Conservation (phyloP, 2,113 vertebrate species). For the Trematocara marginatum region DNA sequence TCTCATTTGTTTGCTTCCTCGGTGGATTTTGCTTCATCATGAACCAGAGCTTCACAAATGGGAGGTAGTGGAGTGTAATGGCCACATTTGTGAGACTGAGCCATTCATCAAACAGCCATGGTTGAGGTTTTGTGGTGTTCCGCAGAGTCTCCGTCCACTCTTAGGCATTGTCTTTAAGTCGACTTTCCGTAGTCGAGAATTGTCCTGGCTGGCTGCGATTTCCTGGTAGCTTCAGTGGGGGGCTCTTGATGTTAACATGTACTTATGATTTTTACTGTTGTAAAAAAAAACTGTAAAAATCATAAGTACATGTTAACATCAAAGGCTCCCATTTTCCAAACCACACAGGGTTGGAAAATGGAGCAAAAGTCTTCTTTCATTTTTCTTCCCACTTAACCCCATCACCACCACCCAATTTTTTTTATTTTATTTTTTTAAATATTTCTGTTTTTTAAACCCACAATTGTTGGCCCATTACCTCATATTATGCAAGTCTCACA, state of each 20-base stretch:
- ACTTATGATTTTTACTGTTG: no score
- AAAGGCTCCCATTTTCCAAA: conserved; percentile 2
- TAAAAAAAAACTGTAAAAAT: background rate
- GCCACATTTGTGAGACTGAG: background rate
- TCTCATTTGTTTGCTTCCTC: background rate
- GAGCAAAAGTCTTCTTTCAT: conserved; percentile 13
- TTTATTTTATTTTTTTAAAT: conserved; percentile 11
- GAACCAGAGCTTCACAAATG: background rate
- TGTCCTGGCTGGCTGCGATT: conserved; percentile 14
- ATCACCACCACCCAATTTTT: background rate
- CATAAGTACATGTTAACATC: conserved; percentile 5
- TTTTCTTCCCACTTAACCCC: conserved; percentile 5
- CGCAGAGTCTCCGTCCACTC: background rate
- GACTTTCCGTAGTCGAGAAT: background rate
- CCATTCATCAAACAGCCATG: conserved; percentile 1
- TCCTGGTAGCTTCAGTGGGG: conserved; percentile 18
- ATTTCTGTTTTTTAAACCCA: background rate
- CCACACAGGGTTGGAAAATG: background rate
- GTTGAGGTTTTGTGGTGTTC: background rate
- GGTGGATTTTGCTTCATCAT: background rate
- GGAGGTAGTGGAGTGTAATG: background rate
- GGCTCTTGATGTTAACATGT: background rate
- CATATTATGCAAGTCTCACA: background rate
- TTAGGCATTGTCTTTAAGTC: background rate
- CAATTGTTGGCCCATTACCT: background rate